Conservation (phyloP, 2,113 vertebrate genomes). For the Jaculus jaculus region DNA sequence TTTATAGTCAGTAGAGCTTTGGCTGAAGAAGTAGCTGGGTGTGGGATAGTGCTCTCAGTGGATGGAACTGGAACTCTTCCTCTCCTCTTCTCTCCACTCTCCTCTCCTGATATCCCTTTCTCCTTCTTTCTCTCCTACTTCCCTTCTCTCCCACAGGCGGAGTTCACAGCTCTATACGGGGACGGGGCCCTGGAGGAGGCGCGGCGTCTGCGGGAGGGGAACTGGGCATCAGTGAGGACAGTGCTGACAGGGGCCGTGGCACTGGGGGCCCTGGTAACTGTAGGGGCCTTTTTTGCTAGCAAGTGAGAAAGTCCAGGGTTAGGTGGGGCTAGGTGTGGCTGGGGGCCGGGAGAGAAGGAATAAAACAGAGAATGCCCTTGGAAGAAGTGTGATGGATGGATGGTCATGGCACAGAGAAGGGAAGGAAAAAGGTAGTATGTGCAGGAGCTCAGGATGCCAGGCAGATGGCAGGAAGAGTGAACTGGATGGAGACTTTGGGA, state of each 20-base stretch:
- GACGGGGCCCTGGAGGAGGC: constrained; percentile 84
- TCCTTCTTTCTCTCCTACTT: constrained; percentile 76
- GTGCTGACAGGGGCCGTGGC: constrained; percentile 83
- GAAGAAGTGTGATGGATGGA: constrained; percentile 57
- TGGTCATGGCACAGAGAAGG: constrained; percentile 19
- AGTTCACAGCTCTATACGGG: constrained; percentile 83
- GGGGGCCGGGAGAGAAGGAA: constrained; percentile 63
- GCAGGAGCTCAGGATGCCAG: constrained; percentile 44
- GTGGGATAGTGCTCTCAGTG: constrained; percentile 64
- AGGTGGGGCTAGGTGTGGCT: constrained; percentile 66
- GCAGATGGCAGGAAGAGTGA: constrained; percentile 45
- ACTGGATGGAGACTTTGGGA: constrained; percentile 49
- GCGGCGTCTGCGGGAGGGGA: constrained; percentile 82
- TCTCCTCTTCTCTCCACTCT: constrained; percentile 73
- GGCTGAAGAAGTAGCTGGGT: constrained; percentile 44
- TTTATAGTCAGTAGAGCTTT: constrained; percentile 2
- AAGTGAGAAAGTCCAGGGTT: constrained; percentile 77
- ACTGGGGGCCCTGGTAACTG: constrained; percentile 83
- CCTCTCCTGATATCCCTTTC: constrained; percentile 77
- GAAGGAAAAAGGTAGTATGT: neutral
- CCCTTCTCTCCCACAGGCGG: constrained; percentile 82
- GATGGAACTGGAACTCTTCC: constrained; percentile 78
- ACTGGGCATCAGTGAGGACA: constrained; percentile 84
- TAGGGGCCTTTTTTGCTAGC: constrained; percentile 84
- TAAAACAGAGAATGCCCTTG: constrained; percentile 68